A percentile compares a stretch with the other conserved stretches of the same genome.
Conservation (phyloP, 2,113 vertebrate genomes). For the Lampris megalopsis region DNA sequence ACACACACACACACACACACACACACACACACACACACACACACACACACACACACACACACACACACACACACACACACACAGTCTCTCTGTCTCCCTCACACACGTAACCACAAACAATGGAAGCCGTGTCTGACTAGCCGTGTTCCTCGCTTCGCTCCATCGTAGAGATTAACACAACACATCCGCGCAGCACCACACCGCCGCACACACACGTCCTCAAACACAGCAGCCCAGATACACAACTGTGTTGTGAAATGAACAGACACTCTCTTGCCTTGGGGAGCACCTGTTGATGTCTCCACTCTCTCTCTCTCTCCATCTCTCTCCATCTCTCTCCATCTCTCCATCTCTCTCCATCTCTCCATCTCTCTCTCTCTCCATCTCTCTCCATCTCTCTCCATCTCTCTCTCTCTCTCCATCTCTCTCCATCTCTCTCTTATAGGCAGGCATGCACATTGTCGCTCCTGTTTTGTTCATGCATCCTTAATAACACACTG, state of each 20-base stretch:
- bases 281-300: constrained; percentile 64
- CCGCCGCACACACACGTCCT: neutral
- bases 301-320: neutral
- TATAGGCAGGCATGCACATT: neutral
- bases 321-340: neutral
- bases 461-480: constrained; percentile 14
- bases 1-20: constrained; percentile 10
- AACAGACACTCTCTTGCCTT: constrained; percentile 25
- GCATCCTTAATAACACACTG: constrained; percentile 27
- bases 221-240: neutral
- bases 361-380: neutral
- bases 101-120: neutral
- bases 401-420: neutral
- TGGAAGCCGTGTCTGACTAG: constrained; percentile 1
- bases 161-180: constrained; percentile 23
- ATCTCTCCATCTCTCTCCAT: neutral
- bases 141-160: constrained; percentile 3
- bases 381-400: neutral
- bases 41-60: constrained; percentile 9
- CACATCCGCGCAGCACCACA: constrained; percentile 7
- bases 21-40: neutral
- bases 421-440: neutral
- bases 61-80: neutral
- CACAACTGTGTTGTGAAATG: constrained; percentile 55
- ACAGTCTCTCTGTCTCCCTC: no score